These are phyloP conservation scores for Leucosticte australis DNA, from an alignment of 2,113 vertebrate species.

Conservation along the genomic window DNA sequence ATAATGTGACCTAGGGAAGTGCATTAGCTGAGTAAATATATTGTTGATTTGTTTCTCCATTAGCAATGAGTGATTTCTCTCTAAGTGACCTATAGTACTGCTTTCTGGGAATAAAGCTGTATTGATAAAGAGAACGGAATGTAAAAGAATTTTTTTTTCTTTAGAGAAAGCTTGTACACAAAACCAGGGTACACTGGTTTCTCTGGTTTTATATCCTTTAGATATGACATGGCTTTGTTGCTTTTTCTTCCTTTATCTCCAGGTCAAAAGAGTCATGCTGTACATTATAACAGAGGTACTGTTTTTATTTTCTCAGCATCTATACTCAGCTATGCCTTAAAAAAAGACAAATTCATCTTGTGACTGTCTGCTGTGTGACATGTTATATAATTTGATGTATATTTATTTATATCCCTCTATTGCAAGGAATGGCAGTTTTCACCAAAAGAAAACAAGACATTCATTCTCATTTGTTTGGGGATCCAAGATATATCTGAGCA, in stretches of 20 bases:
- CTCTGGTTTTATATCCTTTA: constrained; percentile 30
- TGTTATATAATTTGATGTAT: constrained; percentile 40
- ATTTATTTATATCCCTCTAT: constrained; percentile 57
- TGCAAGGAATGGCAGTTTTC: constrained; percentile 42
- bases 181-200: neutral
- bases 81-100: neutral
- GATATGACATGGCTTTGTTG: constrained; percentile 23
- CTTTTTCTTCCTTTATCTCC: constrained; percentile 53
- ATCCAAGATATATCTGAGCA: constrained; percentile 18
- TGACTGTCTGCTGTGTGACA: neutral
- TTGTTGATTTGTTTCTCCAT: constrained; percentile 44
- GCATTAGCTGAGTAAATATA: neutral
- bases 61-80: constrained; percentile 17
- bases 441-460: constrained; percentile 27
- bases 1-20: constrained; percentile 14
- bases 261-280: constrained; percentile 45
- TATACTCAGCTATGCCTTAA: constrained; percentile 27
- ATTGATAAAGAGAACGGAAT: neutral
- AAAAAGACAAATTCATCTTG: constrained; percentile 56
- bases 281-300: constrained; percentile 10
- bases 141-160: neutral
- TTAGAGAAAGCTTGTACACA: neutral
- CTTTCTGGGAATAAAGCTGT: constrained; percentile 13
- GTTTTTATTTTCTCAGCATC: constrained; percentile 30
- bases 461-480: constrained; percentile 39